These are phyloP conservation scores for Aleiodes leptofemur DNA, from an alignment of 2,888 invertebrate genomes.

Conservation along the genomic window DNA sequence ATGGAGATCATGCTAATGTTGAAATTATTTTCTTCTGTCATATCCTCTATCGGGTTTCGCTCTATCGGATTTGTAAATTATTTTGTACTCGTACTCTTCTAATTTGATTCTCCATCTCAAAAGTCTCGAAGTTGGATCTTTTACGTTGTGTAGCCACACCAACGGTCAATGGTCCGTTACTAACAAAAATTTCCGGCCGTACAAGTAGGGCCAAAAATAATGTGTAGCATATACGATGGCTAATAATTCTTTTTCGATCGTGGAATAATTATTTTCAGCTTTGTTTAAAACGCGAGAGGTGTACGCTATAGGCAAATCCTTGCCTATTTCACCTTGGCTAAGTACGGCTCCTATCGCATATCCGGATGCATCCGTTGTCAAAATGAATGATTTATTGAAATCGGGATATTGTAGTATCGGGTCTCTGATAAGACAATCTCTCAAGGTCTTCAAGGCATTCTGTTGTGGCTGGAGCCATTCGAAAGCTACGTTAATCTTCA, in stretches of 20 bases:
- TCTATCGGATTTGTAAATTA: slow-evolving; percentile 36
- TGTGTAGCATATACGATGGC: background rate
- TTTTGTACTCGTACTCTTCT: slow-evolving; percentile 49
- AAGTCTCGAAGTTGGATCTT: slow-evolving; percentile 47
- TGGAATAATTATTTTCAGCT: background rate
- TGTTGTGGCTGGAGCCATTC: slow-evolving; percentile 13
- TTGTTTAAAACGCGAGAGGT: background rate
- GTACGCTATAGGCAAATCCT: background rate
- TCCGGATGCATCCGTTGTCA: background rate
- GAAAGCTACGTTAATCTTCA: slow-evolving; percentile 26
- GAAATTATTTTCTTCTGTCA: no score
- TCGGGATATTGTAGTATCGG: background rate
- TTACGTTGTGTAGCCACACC: slow-evolving; percentile 43
- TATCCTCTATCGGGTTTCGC: background rate
- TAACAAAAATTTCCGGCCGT: slow-evolving; percentile 44
- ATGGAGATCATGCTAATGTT: no score
- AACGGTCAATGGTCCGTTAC: slow-evolving; percentile 49
- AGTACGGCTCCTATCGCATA: background rate
- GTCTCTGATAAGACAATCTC: no score
- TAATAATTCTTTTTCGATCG: background rate
- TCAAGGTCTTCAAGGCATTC: background rate
- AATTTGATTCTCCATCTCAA: slow-evolving; percentile 45
- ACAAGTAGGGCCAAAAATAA: slow-evolving; percentile 34
- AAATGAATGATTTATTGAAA: background rate
- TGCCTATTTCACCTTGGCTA: background rate